These are phyloP conservation scores for Steatornis caripensis DNA, from an alignment of 2,113 vertebrate genomes.

Conservation along the genomic window DNA sequence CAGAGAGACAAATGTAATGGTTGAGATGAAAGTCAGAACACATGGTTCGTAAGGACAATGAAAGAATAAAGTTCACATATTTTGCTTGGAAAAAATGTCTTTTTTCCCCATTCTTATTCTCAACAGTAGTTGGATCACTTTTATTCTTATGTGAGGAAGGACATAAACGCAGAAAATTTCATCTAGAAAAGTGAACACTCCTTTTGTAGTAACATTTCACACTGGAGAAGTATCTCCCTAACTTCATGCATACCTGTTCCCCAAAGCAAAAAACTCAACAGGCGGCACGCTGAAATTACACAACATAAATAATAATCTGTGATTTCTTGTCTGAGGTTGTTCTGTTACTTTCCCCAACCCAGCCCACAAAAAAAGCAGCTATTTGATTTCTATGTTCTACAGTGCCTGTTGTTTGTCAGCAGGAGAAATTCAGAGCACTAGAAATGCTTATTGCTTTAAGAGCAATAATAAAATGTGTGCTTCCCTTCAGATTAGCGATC, in stretches of 20 bases:
- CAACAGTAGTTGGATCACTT: neutral
- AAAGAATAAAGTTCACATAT: neutral
- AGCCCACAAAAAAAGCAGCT: neutral
- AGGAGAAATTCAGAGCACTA: neutral
- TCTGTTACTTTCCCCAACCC: neutral
- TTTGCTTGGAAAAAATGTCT: neutral
- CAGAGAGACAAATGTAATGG: neutral
- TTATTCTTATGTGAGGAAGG: neutral
- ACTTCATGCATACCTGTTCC: neutral
- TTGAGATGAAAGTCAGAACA: neutral
- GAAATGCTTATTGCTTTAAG: constrained; percentile 29
- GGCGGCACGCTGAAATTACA: neutral
- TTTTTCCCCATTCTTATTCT: neutral
- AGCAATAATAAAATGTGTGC: constrained; percentile 9
- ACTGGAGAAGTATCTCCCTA: neutral
- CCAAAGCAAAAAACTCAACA: neutral
- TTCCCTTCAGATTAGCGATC: constrained; percentile 14
- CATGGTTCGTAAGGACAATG: neutral
- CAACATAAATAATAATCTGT: neutral
- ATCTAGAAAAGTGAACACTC: neutral
- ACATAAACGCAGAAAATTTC: neutral
- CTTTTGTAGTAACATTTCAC: neutral
- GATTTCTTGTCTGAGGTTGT: neutral
- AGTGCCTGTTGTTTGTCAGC: neutral
- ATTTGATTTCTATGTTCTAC: neutral